Base-by-base conservation (phyloP, 2,888 invertebrate species). In the Meghimatium bilineatum region DNA sequence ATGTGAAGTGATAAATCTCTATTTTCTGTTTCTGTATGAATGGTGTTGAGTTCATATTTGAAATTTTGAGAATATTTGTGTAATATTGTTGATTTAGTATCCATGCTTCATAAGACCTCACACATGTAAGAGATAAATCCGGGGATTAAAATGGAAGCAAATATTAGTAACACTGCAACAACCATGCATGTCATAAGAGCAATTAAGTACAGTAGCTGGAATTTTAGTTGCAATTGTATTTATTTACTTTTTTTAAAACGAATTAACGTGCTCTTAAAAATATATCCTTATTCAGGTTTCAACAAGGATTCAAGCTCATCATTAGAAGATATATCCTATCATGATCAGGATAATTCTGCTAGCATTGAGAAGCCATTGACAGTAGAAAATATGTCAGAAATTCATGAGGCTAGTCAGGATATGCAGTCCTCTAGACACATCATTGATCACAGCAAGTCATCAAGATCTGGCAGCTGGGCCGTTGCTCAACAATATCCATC, bases 401-500 rank as follows among this genome's bases (percentile, higher is more conserved):
- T 49, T 1, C 6, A 26, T 14, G 36, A 29, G 14, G 12, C 44
- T 12, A 34, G 6, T 3, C 74, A 71, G 44, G 80, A 83, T 38
- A 49, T 67, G 34, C 86, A 86, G 14, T 86, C 89, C 14, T 88
- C 90, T 14, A 90, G 90, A 85, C 89, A 90, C 60, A 91, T 90
- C 44, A 87, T 89, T 0, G 91, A 91, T 81, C 85, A 86, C 3
- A 86, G 87, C 0, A 86, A 88, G 69, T 56, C 84, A 0, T 83
- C 89, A 1, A 82, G 86, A 23, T 86, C 88, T 2, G 85, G 83
- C 8, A 85, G 84, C 74, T 91, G 92, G 92, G 91, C 91, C 6
- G 87, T 91, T 32, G 91, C 92, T 66, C 91, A 91, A 85, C 90
- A 90, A 85, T 56, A 56, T 56, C 17, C 56, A 56, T 8, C 56